Evolutionary conservation across 2,888 invertebrate genomes (phyloP), one percentile per base, ranked within the genome.

Genomic region (Girardia tigrina): DNA sequence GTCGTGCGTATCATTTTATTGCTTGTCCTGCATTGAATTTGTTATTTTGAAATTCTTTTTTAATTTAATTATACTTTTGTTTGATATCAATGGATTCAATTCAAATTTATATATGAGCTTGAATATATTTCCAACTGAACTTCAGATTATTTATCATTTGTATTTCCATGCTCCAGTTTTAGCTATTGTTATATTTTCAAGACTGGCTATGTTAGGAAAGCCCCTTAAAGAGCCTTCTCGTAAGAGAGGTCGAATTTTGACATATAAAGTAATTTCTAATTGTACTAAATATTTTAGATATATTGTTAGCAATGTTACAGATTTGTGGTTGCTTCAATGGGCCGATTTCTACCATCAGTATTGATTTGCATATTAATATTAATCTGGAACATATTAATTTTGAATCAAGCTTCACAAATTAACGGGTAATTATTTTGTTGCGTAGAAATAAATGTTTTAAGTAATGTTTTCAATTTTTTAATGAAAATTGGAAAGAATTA

Each of bases 301-400:
- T 36, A 56, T 56, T 56, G n/a, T n/a, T 56, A 56, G 56, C 56
- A 56, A 56, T 56, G 56, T 56, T 56, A 56, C 23, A n/a, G 56
- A n/a, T 56, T 56, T 56, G 23, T 56, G 6, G n/a, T 56, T 20
- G 56, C 56, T 2, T 56, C 56, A 56, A 20, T 56, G 23, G 56
- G 56, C 4, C n/a, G 56, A 56, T 56, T 56, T 56, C n/a, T 56
- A 20, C 56, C 56, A 56, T 56, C 56, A 20, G 23, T 16, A 20
- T 20, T 56, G 4, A 56, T 56, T 2, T 56, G 56, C n/a, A 56
- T 56, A 20, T 2, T 56, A 6, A 12, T 16, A 2, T 23, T 56
- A 2, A 56, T 56, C 23, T 56, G 56, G 56, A n/a, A 56, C 23
- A 56, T 56, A 12, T 56, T 56, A 2, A 56, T 16, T 56, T n/a